These are phyloP conservation scores for Drosophila buzzatii DNA, from an alignment of 2,888 invertebrate species.

Conservation along the genomic window DNA sequence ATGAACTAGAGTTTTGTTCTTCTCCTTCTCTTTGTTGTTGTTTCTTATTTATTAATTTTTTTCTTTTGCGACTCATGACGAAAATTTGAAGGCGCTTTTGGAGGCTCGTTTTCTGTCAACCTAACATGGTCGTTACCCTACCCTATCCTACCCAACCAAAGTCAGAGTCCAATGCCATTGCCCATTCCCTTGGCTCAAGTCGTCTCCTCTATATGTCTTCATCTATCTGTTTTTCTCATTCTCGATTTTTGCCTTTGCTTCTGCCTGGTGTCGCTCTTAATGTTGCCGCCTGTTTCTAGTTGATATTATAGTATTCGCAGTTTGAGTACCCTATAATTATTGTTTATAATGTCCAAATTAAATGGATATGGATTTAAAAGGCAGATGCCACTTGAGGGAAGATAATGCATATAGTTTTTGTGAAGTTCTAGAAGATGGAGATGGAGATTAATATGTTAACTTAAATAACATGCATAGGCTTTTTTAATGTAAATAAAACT, in stretches of 20 bases:
- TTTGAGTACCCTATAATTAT: neutral
- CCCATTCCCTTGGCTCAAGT: neutral
- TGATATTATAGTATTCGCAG: slow-evolving; percentile 9
- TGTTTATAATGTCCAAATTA: neutral
- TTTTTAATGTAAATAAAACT: too few relatives aligned
- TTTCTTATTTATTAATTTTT: slow-evolving; percentile 7
- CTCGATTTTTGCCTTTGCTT: slow-evolving; percentile 31
- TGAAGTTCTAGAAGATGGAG: neutral
- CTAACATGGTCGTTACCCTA: slow-evolving; percentile 35
- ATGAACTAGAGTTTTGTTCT: neutral
- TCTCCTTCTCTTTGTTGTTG: neutral
- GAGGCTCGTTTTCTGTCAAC: slow-evolving; percentile 42
- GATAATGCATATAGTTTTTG: too few relatives aligned
- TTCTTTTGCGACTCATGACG: slow-evolving; percentile 17
- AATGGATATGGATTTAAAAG: too few relatives aligned
- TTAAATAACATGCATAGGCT: neutral
- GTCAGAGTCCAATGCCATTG: slow-evolving; percentile 42
- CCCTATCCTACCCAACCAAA: slow-evolving; percentile 3
- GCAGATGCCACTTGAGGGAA: too few relatives aligned
- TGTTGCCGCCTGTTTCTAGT: slow-evolving; percentile 41
- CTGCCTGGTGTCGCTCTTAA: slow-evolving; percentile 48
- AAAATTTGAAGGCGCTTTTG: slow-evolving; percentile 54
- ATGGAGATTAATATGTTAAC: neutral
- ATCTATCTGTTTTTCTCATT: slow-evolving; percentile 18
- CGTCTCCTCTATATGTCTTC: neutral